Conservation (phyloP, 2,888 invertebrate genomes). For the Aphodius sticticus region DNA sequence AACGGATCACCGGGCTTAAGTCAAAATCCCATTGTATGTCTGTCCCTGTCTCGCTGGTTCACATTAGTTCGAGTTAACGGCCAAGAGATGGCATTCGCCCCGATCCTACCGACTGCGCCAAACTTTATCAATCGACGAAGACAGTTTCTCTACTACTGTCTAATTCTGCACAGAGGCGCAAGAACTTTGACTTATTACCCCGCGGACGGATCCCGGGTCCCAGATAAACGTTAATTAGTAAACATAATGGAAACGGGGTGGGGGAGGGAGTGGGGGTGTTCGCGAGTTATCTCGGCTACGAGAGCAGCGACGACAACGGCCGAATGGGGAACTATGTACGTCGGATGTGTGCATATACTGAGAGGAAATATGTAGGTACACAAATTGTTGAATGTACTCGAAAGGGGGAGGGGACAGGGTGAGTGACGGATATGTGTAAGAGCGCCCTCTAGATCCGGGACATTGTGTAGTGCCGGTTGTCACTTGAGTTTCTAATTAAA, state of each 20-base stretch:
- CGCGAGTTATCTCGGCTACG: neutral
- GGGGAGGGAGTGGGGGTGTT: neutral
- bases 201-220: constrained; percentile 7
- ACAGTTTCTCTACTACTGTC: constrained; percentile 11
- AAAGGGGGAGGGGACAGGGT: neutral
- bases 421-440: neutral
- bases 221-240: constrained; percentile 27
- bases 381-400: neutral
- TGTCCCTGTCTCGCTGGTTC: neutral
- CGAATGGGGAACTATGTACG: neutral
- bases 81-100: neutral
- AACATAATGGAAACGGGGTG: constrained; percentile 6
- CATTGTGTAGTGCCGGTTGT: neutral
- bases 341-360: neutral
- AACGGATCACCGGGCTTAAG: neutral
- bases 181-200: constrained; percentile 14
- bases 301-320: neutral
- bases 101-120: constrained; percentile 4
- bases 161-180: constrained; percentile 8
- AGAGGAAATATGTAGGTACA: neutral
- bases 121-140: constrained; percentile 24
- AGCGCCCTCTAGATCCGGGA: neutral
- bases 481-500: constrained; percentile 4
- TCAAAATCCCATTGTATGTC: neutral
- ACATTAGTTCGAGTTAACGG: neutral